phyloP scores from a whole-genome alignment of 2,797 vertebrate genomes.

The Pogoniulus pusillus region DNA sequence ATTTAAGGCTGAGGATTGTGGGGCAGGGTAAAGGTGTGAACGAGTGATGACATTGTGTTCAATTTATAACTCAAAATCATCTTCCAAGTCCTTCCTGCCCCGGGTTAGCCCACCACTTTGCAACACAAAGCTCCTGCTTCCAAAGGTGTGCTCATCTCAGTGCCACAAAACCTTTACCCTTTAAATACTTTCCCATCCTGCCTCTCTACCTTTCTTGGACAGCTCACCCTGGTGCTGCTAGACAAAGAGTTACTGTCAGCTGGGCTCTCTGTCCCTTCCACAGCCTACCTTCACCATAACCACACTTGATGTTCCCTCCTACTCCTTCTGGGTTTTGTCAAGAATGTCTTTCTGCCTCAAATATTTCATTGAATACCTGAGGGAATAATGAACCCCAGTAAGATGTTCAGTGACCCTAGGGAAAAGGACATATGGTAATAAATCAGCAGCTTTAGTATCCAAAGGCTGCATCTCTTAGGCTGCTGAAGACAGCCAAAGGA shows the following conservation, averaged over 20 bases:
- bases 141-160: not conserved
- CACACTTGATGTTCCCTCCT: not conserved
- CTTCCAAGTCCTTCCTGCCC: not conserved
- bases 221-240: not conserved
- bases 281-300: not conserved
- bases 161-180: not conserved
- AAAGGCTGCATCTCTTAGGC: not conserved
- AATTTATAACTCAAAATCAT: not conserved
- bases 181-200: not conserved
- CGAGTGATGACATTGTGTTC: not conserved
- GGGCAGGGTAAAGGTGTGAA: not conserved
- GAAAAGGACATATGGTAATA: not conserved
- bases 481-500: not conserved
- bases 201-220: not conserved
- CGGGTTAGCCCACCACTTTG: not conserved
- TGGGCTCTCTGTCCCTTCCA: not conserved
- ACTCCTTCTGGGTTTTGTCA: not conserved
- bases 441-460: not conserved
- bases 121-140: not conserved
- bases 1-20: not conserved
- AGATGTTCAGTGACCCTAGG: not conserved
- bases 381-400: not conserved
- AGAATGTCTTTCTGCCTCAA: not conserved
- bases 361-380: not conserved
- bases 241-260: fast-evolving